Percentiles rank a stretch among this genome's conserved stretches.
Conservation (phyloP, 2,797 vertebrate species). For the Pangasius sanitwongsei region DNA sequence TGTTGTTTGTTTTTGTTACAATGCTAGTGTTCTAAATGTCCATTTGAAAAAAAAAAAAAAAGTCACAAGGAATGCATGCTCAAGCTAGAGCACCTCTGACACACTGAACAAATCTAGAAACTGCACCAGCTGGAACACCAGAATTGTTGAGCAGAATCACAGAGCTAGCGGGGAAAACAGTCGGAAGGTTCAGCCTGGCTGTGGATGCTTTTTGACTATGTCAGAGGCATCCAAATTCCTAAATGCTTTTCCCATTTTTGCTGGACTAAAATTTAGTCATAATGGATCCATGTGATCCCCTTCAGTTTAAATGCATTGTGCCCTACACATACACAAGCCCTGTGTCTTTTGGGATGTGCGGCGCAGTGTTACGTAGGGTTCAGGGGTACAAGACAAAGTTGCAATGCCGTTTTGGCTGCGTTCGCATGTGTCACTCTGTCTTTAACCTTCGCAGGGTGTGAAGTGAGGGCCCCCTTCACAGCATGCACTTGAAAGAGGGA, state of each 20-base stretch:
- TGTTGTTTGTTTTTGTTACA: conserved; percentile 46
- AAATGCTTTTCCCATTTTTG: neutral
- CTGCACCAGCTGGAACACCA: conserved; percentile 9
- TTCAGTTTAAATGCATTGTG: conserved; percentile 31
- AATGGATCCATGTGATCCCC: conserved; percentile 22
- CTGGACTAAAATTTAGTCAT: conserved; percentile 19
- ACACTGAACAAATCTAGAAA: conserved; percentile 35
- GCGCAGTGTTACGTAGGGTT: conserved; percentile 15
- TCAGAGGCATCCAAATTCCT: conserved; percentile 7
- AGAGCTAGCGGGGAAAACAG: conserved; percentile 23
- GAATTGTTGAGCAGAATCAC: conserved; percentile 19
- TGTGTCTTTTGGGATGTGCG: conserved; percentile 35
- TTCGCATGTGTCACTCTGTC: conserved; percentile 62
- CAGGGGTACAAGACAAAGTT: conserved; percentile 49
- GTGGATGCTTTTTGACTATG: neutral
- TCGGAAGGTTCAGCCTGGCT: conserved; percentile 22
- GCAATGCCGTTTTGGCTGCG: conserved; percentile 57
- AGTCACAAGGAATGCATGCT: conserved; percentile 45
- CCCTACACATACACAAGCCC: conserved; percentile 14
- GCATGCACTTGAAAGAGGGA: conserved; percentile 79
- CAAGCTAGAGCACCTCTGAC: conserved; percentile 43
- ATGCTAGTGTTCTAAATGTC: conserved; percentile 39
- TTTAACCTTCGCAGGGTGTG: conserved; percentile 73
- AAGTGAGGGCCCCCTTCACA: conserved; percentile 74
- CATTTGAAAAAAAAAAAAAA: conserved; percentile 14